phyloP scores from a whole-genome alignment of 2,888 invertebrate species.

The Drosophila picticornis region DNA sequence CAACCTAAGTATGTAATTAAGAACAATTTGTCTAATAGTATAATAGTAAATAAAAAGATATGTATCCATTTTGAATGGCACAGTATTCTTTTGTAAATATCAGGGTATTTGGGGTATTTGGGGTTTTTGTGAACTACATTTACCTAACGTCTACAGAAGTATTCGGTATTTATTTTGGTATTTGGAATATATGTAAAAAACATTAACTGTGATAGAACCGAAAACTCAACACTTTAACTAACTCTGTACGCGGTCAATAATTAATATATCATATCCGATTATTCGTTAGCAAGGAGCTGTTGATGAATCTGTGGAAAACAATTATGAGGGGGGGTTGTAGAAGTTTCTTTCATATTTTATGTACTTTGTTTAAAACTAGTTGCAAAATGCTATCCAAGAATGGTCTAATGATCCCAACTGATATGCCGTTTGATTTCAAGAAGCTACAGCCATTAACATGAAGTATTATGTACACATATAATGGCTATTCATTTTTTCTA shows the following conservation, averaged over 20 bases:
- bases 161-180: conserved; percentile 8
- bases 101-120: conserved; percentile 31
- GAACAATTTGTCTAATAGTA: conserved; percentile 38
- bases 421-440: conserved; percentile 73
- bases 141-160: conserved; percentile 27
- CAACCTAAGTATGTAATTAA: conserved; percentile 63
- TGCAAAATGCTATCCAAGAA: conserved; percentile 36
- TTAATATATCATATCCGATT: conserved; percentile 9
- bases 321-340: not conserved
- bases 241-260: not conserved
- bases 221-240: conserved; percentile 18
- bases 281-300: conserved; percentile 5
- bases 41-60: conserved; percentile 60
- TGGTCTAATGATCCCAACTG: conserved; percentile 73
- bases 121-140: conserved; percentile 30
- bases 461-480: conserved; percentile 27
- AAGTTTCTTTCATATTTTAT: not conserved
- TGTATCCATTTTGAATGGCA: conserved; percentile 76
- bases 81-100: conserved; percentile 37
- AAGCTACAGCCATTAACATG: conserved; percentile 71
- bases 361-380: conserved; percentile 29
- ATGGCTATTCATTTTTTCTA: conserved; percentile 4
- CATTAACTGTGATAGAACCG: conserved; percentile 8
- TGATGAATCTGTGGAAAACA: conserved; percentile 2
- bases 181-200: conserved; percentile 14